phyloP scores from a whole-genome alignment of 2,113 vertebrate species.

The Platichthys stellatus region DNA sequence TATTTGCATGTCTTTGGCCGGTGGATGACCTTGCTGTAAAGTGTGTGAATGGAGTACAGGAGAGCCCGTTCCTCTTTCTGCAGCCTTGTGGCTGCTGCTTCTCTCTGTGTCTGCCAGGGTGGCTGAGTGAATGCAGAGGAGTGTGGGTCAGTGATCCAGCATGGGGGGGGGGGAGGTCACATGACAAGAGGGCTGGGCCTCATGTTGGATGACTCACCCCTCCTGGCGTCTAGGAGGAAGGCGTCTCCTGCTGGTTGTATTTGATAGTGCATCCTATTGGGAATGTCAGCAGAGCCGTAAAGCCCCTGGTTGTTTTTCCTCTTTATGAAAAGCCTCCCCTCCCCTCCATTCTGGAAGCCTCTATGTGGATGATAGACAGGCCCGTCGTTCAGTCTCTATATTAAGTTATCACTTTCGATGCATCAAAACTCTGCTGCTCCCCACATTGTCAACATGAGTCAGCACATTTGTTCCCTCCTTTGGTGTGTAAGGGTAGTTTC shows the following conservation, averaged over 20 bases:
- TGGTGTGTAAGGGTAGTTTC: neutral
- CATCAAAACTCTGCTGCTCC: neutral
- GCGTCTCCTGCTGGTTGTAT: slow-evolving; percentile 61
- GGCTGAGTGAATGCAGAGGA: slow-evolving; percentile 12
- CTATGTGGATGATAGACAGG: slow-evolving; percentile 18
- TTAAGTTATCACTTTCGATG: neutral
- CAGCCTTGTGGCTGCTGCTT: neutral
- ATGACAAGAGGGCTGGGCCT: slow-evolving; percentile 62
- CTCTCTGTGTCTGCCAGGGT: slow-evolving; percentile 20
- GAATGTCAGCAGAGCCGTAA: slow-evolving; percentile 12
- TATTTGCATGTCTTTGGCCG: slow-evolving; percentile 6
- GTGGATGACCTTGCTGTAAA: slow-evolving; percentile 35
- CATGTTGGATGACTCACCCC: slow-evolving; percentile 67
- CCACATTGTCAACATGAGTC: slow-evolving; percentile 50
- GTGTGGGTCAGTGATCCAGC: slow-evolving; percentile 71
- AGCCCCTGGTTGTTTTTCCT: slow-evolving; percentile 50
- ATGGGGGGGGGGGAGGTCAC: slow-evolving; percentile 53
- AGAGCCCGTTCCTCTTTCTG: slow-evolving; percentile 18
- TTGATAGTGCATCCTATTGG: slow-evolving; percentile 26
- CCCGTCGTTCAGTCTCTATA: slow-evolving; percentile 8
- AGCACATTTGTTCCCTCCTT: slow-evolving; percentile 23
- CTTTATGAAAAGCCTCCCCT: slow-evolving; percentile 25
- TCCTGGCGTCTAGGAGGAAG: slow-evolving; percentile 34
- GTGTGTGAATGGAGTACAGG: slow-evolving; percentile 17
- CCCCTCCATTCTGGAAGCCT: slow-evolving; percentile 25